Evolutionary conservation across 2,797 vertebrate species (phyloP).

Genomic region (Bovichtus variegatus): DNA sequence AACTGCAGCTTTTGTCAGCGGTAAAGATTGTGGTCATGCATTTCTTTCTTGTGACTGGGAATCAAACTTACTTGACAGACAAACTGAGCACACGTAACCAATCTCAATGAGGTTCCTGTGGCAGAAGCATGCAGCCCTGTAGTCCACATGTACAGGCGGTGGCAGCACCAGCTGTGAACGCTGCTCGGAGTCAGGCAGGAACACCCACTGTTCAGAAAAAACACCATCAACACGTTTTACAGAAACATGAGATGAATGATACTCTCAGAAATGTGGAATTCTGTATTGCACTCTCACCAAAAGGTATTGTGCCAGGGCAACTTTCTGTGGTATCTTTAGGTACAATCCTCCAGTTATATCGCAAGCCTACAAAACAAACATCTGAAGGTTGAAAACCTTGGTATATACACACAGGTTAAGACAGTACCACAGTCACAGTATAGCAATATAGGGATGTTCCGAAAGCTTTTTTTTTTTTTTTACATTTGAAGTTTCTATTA

Average conservation of each 20-base stretch:
- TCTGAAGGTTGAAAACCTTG: neutral
- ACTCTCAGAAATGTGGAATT: neutral
- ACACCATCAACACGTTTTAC: slow-evolving; percentile 4
- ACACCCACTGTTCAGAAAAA: slow-evolving; percentile 91
- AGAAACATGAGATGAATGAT: neutral
- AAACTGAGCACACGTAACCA: slow-evolving; percentile 97
- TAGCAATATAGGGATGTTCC: no score
- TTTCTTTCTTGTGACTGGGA: neutral
- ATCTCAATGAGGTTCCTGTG: slow-evolving; percentile 98
- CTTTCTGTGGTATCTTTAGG: slow-evolving; percentile 93
- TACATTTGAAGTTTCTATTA: no score
- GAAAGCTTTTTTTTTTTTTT: no score
- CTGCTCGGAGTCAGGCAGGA: slow-evolving; percentile 95
- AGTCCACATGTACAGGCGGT: slow-evolving; percentile 93
- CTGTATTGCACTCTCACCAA: slow-evolving; percentile 85
- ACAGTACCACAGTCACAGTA: neutral
- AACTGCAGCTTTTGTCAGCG: neutral
- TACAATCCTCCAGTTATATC: slow-evolving; percentile 98
- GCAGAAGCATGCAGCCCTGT: slow-evolving; percentile 97
- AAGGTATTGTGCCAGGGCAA: slow-evolving; percentile 93
- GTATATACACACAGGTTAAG: neutral
- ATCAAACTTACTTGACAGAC: slow-evolving; percentile 93
- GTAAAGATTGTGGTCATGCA: neutral
- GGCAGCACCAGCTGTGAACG: slow-evolving; percentile 93
- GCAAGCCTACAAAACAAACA: slow-evolving; percentile 88